Conservation (phyloP, 2,113 vertebrate species). For the Micromys minutus region DNA sequence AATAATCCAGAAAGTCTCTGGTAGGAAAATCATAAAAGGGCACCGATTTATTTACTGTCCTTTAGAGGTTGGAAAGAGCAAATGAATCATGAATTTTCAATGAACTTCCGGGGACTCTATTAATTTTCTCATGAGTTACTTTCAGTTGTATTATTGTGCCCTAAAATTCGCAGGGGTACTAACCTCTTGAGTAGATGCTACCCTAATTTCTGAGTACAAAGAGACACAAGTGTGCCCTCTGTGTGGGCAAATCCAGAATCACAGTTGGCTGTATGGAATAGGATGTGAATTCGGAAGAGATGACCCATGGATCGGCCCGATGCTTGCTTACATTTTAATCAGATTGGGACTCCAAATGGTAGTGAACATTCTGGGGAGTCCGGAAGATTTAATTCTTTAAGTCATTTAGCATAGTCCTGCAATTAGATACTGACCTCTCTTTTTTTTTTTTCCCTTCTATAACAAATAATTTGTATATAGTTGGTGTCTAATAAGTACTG, state of each 20-base stretch:
- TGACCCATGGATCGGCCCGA: not conserved
- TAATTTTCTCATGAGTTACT: slow-evolving; percentile 23
- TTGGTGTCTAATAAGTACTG: not conserved
- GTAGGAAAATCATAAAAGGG: slow-evolving; percentile 54
- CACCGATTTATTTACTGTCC: slow-evolving; percentile 65
- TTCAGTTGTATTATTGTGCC: not conserved
- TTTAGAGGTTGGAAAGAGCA: slow-evolving; percentile 63
- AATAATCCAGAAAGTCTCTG: slow-evolving; percentile 67
- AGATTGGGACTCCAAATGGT: too few relatives aligned
- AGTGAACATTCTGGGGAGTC: not conserved
- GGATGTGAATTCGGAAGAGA: not conserved
- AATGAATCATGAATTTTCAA: slow-evolving; percentile 57
- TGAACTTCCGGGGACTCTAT: slow-evolving; percentile 25
- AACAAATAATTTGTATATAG: not conserved
- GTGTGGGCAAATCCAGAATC: not conserved
- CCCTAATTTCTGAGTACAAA: not conserved
- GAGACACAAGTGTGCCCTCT: not conserved
- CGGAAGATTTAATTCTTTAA: not conserved
- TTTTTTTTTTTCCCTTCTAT: not conserved
- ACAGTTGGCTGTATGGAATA: not conserved
- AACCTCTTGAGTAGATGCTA: not conserved
- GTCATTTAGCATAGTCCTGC: not conserved
- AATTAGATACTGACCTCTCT: not conserved
- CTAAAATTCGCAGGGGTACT: not conserved
- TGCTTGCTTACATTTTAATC: not conserved